Base-by-base conservation (phyloP, 2,888 invertebrate genomes). In the Steromphala cineraria region DNA sequence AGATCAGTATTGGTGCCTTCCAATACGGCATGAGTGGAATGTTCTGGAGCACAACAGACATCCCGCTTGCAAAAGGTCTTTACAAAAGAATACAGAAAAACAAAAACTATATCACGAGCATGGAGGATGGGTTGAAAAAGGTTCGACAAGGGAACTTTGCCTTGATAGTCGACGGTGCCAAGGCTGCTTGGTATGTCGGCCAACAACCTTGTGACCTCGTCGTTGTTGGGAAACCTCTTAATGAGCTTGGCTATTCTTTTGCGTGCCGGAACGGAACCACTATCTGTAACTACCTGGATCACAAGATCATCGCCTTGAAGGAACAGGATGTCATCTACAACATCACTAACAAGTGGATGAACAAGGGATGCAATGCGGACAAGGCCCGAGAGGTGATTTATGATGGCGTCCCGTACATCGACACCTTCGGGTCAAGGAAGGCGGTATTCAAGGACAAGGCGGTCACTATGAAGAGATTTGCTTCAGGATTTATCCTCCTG, bases 151-250 rank as follows among this genome's bases (percentile, higher is more conserved):
- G 83, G 7, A 78, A 76, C 2, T 83, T 79, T 24, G 87, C 86
- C 2, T 80, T 86, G 10, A 83, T 87, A 7, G 78, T 82, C 80
- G 85, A 86, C 15, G 83, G 81, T 67, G 80, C 84, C 0, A 7
- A 79, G 67, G 85, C 85, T 10, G 82, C 84, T 15, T 83, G 83
- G 55, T n/a, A 75, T 0, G 77, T 82, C 1, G 77, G 67, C 10
- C 46, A 80, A 46, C 74, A 81, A 10, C 86, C 87, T 0, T 87
- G 87, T 80, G 82, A 85, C 46, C 82, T 85, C 55, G 83, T 85
- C 81, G 78, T 83, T 3, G 55, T 84, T 17, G 87, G 85, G 2
- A 84, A 87, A 4, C 67, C 78, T 1, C 75, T 83, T 2, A 82
- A 75, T 2, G 81, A 83, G 19, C 78, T 80, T 53, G 76, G 75